Conservation (phyloP, 2,888 invertebrate genomes). For the Thecophora atra region DNA sequence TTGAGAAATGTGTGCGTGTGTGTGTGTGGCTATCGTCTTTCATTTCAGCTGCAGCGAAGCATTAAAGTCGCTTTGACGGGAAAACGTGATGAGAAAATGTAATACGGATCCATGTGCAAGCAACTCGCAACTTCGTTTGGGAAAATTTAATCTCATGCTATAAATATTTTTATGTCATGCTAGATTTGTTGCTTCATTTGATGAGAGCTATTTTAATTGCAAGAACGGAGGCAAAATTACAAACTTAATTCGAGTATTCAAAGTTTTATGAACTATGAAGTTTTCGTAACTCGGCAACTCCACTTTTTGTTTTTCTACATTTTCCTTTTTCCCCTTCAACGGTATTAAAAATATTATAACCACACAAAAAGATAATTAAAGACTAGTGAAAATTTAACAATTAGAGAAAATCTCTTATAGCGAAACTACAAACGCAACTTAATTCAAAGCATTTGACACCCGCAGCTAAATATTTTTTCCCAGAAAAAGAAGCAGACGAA, state of each 20-base stretch:
- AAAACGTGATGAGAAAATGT: constrained; percentile 19
- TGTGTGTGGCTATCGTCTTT: not conserved
- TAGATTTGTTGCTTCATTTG: not conserved
- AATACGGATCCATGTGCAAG: no score
- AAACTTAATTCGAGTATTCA: no score
- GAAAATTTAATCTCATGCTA: not conserved
- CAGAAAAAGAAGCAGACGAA: not conserved
- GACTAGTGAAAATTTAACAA: not conserved
- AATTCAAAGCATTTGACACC: constrained; percentile 21
- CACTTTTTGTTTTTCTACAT: not conserved
- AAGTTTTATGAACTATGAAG: no score
- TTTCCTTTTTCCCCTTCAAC: not conserved
- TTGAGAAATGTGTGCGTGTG: not conserved
- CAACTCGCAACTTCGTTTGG: not conserved
- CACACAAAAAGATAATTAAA: no score
- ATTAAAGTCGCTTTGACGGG: constrained; percentile 25
- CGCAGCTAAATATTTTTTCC: constrained; percentile 17
- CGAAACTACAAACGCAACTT: constrained; percentile 14
- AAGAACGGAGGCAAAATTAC: no score
- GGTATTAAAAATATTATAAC: not conserved
- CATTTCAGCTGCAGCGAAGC: not conserved
- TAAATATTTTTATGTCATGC: not conserved
- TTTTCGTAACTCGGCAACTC: no score
- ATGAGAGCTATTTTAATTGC: no score
- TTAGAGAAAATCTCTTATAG: constrained; percentile 3